phyloP scores from a whole-genome alignment of 2,113 vertebrate species.

The Paracanthobrama guichenoti region DNA sequence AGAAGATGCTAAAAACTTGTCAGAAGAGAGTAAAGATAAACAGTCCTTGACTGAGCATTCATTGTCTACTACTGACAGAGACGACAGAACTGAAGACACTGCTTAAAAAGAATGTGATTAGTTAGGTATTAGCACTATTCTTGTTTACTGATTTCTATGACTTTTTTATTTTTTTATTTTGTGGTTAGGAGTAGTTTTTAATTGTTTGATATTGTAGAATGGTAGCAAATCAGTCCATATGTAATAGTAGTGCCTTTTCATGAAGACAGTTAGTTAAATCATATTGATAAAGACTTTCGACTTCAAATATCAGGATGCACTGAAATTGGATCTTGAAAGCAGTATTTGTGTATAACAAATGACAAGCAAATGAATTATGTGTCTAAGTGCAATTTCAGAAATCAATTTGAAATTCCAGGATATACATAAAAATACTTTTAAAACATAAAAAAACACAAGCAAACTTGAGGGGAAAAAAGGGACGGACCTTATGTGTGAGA shows the following conservation, averaged over 20 bases:
- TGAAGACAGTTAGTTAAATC: slow-evolving; percentile 70
- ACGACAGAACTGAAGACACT: slow-evolving; percentile 56
- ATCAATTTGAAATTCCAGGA: slow-evolving; percentile 16
- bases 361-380: slow-evolving; percentile 9
- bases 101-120: slow-evolving; percentile 60
- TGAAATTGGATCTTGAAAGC: slow-evolving; percentile 51
- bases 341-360: slow-evolving; percentile 49
- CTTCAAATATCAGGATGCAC: slow-evolving; percentile 43
- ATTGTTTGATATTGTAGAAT: slow-evolving; percentile 57
- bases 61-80: slow-evolving; percentile 48
- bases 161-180: slow-evolving; percentile 65
- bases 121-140: slow-evolving; percentile 51
- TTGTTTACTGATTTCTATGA: slow-evolving; percentile 65
- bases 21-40: slow-evolving; percentile 63
- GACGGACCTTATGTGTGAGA: slow-evolving; percentile 47
- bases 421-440: background rate
- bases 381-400: slow-evolving; percentile 37
- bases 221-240: slow-evolving; percentile 62
- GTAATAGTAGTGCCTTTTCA: slow-evolving; percentile 68
- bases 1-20: slow-evolving; percentile 61
- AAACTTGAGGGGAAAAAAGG: slow-evolving; percentile 34
- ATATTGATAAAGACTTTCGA: slow-evolving; percentile 36
- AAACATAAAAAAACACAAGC: background rate
- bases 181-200: slow-evolving; percentile 62
- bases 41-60: slow-evolving; percentile 55